Percentiles rank a stretch among this genome's conserved stretches.
Evolutionary conservation across 1,140 invertebrate species (phyloP).

Genomic region (Macrocentrus cingulum): DNA sequence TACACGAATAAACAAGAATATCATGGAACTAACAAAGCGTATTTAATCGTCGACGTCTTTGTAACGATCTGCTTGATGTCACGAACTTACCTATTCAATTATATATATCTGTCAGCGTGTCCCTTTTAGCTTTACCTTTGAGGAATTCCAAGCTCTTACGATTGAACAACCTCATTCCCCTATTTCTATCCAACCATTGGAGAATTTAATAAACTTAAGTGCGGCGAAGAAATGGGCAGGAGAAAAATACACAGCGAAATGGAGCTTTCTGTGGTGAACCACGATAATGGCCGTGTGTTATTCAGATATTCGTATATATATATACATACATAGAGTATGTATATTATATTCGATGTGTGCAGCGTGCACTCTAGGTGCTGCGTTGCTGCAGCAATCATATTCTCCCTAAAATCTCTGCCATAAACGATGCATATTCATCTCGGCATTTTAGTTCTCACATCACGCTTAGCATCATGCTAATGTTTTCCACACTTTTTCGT

Average conservation of each 20-base stretch:
- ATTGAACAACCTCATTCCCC: neutral
- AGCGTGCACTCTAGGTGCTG: neutral
- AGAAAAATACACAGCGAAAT: neutral
- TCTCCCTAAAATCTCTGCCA: constrained; percentile 10
- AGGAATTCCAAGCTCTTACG: neutral
- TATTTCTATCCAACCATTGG: constrained; percentile 10
- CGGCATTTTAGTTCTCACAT: neutral
- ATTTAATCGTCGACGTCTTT: too few relatives aligned
- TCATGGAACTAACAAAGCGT: too few relatives aligned
- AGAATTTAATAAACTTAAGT: constrained; percentile 29
- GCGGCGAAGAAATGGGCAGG: constrained; percentile 1
- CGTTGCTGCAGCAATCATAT: constrained; percentile 5
- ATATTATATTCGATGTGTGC: constrained; percentile 1
- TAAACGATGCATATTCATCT: constrained; percentile 11
- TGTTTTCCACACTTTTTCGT: neutral
- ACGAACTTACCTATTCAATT: neutral
- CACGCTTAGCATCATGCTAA: neutral
- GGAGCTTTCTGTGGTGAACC: constrained; percentile 2
- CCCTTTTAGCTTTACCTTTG: constrained; percentile 1
- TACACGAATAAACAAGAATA: too few relatives aligned
- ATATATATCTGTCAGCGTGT: neutral
- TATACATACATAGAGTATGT: too few relatives aligned
- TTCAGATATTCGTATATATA: too few relatives aligned
- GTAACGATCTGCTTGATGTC: too few relatives aligned
- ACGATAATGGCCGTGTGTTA: neutral